Evolutionary conservation across 2,113 vertebrate species (phyloP), one percentile per base, ranked within the genome.

Genomic region (Mesembrinibis cayennensis): DNA sequence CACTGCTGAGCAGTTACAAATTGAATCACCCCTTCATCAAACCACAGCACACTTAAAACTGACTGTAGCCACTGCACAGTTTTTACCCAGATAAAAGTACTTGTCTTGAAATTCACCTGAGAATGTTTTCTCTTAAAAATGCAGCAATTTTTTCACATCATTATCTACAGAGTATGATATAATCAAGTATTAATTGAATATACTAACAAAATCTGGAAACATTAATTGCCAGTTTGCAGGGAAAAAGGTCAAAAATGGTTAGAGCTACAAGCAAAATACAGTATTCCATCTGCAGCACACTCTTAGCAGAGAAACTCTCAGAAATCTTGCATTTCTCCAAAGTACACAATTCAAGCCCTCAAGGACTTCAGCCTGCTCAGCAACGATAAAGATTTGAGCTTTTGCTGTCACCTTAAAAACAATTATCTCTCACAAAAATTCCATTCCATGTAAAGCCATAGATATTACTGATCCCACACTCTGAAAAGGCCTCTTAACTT

Each of bases 371-470:
- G 56, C 86, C 87, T 97, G 87, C 38, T 80, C 63, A 71, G 87
- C 58, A 81, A 52, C 42, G 73, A 96, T 70, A 93, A 95, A 93
- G 81, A 22, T 66, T 74, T 55, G 40, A 96, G 87, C 66, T 90
- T 79, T 83, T 69, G 36, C 50, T 79, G 62, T 53, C 88, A 67
- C 90, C 92, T 95, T 38, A 91, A 93, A 97, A 93, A 91, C 95
- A 97, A 95, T 73, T 92, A 0, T 29, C 15, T 40, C 40, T 55
- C 55, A 8, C 52, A 38, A 38, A 65, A 69, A 42, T 25, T 61
- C 73, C 34, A 20, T 47, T 38, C 85, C 55, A 26, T 42, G 65
- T 58, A 27, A 61, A 93, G 88, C 78, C 93, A 59, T 20, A 89
- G 90, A 53, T 72, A 42, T 20, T 76, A 61, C 30, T 44, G 62